Conservation (phyloP, 2,797 vertebrate genomes). For the Phataginus tricuspis region DNA sequence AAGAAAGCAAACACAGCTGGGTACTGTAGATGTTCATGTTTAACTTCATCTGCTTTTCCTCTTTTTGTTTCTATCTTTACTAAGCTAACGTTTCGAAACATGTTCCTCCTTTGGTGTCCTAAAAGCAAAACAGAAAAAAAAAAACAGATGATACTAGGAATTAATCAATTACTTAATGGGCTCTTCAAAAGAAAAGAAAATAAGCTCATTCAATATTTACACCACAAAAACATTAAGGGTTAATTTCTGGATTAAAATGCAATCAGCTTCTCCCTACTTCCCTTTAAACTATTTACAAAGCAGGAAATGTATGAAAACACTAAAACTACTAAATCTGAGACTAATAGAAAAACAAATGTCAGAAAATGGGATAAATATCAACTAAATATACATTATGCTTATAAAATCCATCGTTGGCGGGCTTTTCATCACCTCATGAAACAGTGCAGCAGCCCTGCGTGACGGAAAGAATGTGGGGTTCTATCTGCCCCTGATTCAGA, state of each 20-base stretch:
- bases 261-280: background rate
- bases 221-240: background rate
- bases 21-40: background rate
- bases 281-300: background rate
- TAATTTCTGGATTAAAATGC: background rate
- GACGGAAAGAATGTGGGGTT: background rate
- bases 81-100: constrained; percentile 46
- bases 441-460: background rate
- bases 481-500: background rate
- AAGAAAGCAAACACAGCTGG: constrained; percentile 49
- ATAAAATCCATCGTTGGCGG: background rate
- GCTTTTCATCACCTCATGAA: background rate
- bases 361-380: background rate
- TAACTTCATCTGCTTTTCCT: constrained; percentile 12
- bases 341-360: background rate
- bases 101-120: constrained; percentile 35
- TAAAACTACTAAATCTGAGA: background rate
- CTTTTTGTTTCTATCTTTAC: background rate
- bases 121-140: background rate
- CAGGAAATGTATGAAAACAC: background rate
- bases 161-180: background rate
- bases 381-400: background rate
- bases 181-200: constrained; percentile 42
- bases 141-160: constrained; percentile 6
- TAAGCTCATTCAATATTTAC: background rate